phyloP scores from a whole-genome alignment of 2,113 vertebrate species.

The Onychostruthus taczanowskii region DNA sequence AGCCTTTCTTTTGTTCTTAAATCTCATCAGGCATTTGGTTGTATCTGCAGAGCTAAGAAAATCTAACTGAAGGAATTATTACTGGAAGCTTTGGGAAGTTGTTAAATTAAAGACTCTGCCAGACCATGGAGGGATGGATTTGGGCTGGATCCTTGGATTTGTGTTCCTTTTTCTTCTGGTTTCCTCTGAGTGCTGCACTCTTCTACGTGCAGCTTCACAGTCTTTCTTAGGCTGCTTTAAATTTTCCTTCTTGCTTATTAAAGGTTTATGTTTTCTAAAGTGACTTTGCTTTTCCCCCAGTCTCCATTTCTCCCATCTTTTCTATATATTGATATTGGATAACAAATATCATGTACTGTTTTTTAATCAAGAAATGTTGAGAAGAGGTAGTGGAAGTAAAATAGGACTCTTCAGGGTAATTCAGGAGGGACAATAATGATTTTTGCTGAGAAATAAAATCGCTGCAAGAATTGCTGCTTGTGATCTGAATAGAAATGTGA shows the following conservation, averaged over 20 bases:
- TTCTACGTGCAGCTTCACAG: background rate
- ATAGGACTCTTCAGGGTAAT: constrained; percentile 41
- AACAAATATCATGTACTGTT: constrained; percentile 56
- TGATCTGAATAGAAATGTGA: constrained; percentile 18
- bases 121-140: background rate
- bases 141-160: background rate
- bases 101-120: background rate
- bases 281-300: background rate
- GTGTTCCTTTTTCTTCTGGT: background rate
- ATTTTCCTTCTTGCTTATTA: constrained; percentile 7
- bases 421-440: constrained; percentile 53
- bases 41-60: background rate
- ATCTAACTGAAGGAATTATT: background rate
- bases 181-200: background rate
- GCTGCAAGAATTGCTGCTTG: background rate
- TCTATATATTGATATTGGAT: constrained; percentile 68
- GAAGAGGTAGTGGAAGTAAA: constrained; percentile 45
- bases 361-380: constrained; percentile 68
- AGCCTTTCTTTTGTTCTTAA: background rate
- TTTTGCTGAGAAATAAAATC: constrained; percentile 62
- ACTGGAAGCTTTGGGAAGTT: background rate
- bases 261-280: constrained; percentile 14
- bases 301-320: constrained; percentile 27
- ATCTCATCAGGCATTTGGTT: background rate
- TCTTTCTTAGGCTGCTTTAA: background rate